These are phyloP conservation scores for Himalopsyche kuldschensis DNA, from an alignment of 2,888 invertebrate species.

Conservation along the genomic window DNA sequence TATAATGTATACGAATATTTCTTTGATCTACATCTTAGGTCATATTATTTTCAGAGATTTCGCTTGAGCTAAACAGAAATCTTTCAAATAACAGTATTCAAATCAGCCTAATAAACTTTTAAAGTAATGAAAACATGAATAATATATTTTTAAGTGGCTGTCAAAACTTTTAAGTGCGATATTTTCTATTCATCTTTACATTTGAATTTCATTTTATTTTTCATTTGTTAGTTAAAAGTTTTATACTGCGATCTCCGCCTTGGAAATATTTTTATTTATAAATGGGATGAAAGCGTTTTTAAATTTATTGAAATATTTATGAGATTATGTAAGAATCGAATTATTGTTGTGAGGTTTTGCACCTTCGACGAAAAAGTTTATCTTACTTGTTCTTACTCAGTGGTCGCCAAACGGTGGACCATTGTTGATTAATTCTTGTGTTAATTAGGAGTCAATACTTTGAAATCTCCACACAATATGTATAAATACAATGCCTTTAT, in stretches of 20 bases:
- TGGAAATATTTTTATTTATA: not conserved
- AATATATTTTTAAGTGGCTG: not conserved
- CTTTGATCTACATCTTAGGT: not conserved
- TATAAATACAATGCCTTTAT: too few species aligned
- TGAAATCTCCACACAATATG: too few species aligned
- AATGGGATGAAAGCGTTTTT: not conserved
- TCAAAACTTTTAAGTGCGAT: not conserved
- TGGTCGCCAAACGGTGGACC: not conserved
- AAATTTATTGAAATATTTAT: not conserved
- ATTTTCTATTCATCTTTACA: not conserved
- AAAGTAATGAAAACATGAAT: constrained; percentile 1
- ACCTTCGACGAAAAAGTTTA: not conserved
- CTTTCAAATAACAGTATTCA: not conserved
- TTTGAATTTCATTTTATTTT: not conserved
- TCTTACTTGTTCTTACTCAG: too few species aligned
- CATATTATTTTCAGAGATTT: not conserved
- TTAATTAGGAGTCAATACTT: too few species aligned
- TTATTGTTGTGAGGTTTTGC: not conserved
- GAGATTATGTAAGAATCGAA: not conserved
- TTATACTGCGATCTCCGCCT: not conserved
- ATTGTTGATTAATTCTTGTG: too few species aligned
- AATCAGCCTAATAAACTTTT: not conserved
- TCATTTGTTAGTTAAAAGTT: not conserved
- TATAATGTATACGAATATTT: too few species aligned
- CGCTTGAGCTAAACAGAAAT: not conserved